Conservation (phyloP, 2,113 vertebrate genomes). For the Platichthys flesus region DNA sequence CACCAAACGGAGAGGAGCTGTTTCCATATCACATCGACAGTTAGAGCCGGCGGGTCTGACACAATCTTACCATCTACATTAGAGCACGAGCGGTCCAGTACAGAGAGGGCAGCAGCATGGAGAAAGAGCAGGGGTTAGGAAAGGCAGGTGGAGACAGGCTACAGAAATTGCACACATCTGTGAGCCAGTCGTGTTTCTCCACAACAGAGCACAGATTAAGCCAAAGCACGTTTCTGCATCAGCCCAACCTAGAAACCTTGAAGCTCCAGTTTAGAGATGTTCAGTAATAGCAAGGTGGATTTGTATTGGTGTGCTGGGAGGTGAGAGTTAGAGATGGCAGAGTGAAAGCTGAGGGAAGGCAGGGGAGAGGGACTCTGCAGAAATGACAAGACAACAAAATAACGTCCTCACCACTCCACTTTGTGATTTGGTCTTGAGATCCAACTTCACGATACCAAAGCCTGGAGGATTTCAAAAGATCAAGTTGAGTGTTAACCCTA, state of each 20-base stretch:
- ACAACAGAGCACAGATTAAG: too few species aligned
- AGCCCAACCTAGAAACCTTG: conserved; percentile 22
- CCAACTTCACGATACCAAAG: conserved; percentile 94
- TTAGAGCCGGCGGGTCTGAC: conserved; percentile 17
- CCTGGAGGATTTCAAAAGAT: conserved; percentile 77
- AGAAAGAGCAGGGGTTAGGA: conserved; percentile 69
- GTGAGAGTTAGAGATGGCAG: background rate
- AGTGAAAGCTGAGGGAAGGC: background rate
- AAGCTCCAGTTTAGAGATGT: conserved; percentile 7
- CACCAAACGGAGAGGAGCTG: background rate
- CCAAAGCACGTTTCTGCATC: conserved; percentile 17
- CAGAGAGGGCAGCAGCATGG: conserved; percentile 42
- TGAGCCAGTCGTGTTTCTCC: background rate
- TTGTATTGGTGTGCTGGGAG: background rate
- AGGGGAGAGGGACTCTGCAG: background rate
- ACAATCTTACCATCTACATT: conserved; percentile 77
- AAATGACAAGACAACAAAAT: background rate
- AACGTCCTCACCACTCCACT: conserved; percentile 92
- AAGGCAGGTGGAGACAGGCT: conserved; percentile 31
- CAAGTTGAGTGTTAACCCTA: background rate
- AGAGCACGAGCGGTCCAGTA: conserved; percentile 54
- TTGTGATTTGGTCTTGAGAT: conserved; percentile 94
- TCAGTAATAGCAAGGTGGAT: background rate
- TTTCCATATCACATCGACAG: background rate
- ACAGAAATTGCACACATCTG: conserved; percentile 6